A percentile compares a stretch with the other conserved stretches of the same genome.
These are phyloP conservation scores for Amblyopsis hoosieri DNA, from an alignment of 2,797 vertebrate genomes.

Conservation along the genomic window DNA sequence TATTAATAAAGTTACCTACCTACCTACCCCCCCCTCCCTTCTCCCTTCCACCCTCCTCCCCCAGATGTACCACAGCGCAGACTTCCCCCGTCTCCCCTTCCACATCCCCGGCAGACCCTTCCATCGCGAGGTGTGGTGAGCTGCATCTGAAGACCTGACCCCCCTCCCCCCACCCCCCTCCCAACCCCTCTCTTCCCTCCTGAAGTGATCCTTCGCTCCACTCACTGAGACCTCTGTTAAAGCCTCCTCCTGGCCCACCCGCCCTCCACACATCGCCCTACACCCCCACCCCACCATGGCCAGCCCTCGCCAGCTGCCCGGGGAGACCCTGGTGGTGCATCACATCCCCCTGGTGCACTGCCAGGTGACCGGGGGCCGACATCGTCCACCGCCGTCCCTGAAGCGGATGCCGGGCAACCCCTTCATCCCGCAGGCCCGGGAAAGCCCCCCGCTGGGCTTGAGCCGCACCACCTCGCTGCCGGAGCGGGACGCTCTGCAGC, in stretches of 20 bases:
- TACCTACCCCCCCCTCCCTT: slow-evolving; percentile 1
- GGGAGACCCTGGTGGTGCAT: slow-evolving; percentile 96
- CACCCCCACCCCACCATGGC: slow-evolving; percentile 78
- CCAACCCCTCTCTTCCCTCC: neutral
- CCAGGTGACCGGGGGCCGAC: slow-evolving; percentile 85
- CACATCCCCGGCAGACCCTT: slow-evolving; percentile 55
- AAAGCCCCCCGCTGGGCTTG: slow-evolving; percentile 72
- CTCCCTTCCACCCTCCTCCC: slow-evolving; percentile 13
- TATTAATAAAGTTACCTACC: no score
- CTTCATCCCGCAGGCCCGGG: slow-evolving; percentile 83
- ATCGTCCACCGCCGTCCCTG: slow-evolving; percentile 74
- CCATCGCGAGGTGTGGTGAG: slow-evolving; percentile 24
- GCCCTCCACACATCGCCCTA: neutral
- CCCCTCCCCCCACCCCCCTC: neutral
- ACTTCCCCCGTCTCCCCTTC: slow-evolving; percentile 59
- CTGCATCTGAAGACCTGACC: slow-evolving; percentile 46
- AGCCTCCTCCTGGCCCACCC: neutral
- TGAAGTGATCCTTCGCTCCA: neutral
- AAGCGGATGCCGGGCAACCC: slow-evolving; percentile 79
- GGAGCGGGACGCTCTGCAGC: slow-evolving; percentile 87
- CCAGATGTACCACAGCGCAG: slow-evolving; percentile 73
- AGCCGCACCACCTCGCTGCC: slow-evolving; percentile 84
- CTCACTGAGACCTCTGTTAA: neutral
- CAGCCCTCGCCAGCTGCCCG: slow-evolving; percentile 90
- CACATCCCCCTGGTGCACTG: slow-evolving; percentile 98